These are phyloP conservation scores for Limnephilus marmoratus DNA, from an alignment of 2,888 invertebrate species.

Conservation along the genomic window DNA sequence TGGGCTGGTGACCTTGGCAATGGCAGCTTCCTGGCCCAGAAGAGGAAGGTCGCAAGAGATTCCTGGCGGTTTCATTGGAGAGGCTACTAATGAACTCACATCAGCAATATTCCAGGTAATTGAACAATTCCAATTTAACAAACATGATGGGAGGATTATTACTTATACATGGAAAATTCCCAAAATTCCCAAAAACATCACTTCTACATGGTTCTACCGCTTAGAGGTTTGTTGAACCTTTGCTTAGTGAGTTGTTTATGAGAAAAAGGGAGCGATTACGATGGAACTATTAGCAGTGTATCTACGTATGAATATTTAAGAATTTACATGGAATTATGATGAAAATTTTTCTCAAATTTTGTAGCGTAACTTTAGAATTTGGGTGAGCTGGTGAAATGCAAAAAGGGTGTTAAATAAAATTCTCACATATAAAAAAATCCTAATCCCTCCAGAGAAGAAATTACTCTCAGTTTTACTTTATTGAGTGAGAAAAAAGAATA, in stretches of 20 bases:
- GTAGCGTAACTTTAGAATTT: background rate
- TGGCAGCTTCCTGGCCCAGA: conserved; percentile 73
- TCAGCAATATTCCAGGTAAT: conserved; percentile 77
- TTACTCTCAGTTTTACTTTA: background rate
- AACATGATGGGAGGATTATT: no score
- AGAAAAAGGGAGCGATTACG: no score
- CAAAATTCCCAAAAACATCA: no score
- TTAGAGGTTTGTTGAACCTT: no score
- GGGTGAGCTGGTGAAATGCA: background rate
- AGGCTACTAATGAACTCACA: conserved; percentile 76
- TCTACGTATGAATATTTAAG: no score
- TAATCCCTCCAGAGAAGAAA: background rate
- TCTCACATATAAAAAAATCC: background rate
- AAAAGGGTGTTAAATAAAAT: background rate
- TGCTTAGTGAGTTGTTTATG: background rate
- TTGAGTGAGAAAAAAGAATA: background rate
- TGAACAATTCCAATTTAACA: background rate
- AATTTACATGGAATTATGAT: no score
- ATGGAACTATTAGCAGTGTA: no score
- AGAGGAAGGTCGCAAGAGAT: conserved; percentile 71
- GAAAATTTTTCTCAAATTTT: background rate
- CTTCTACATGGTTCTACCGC: no score
- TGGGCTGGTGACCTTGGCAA: conserved; percentile 68
- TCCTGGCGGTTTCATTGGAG: conserved; percentile 75
- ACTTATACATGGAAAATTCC: no score